Evolutionary conservation across 2,113 vertebrate genomes (phyloP).

Genomic region (Ochotona curzoniae): DNA sequence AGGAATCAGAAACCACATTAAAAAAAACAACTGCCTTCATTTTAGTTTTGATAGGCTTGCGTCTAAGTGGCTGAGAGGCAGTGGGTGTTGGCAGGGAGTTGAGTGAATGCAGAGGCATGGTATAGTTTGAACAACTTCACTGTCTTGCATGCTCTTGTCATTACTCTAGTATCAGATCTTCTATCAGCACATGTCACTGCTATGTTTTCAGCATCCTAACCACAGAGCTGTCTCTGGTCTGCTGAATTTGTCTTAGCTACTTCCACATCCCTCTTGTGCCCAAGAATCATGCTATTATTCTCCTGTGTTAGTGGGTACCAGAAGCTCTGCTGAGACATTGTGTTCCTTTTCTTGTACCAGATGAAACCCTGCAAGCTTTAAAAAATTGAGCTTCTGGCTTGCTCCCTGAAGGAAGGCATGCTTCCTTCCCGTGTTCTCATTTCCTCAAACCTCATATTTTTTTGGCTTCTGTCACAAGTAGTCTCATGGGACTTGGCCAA

Average conservation of each 20-base stretch:
- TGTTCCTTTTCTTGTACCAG: neutral
- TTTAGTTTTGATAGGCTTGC: constrained; percentile 26
- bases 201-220: neutral
- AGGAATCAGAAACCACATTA: neutral
- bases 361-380: neutral
- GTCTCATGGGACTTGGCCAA: neutral
- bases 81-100: neutral
- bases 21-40: neutral
- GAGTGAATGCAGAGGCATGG: neutral
- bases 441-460: neutral
- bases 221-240: neutral
- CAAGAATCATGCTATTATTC: neutral
- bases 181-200: neutral
- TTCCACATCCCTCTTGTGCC: neutral
- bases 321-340: neutral
- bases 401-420: neutral
- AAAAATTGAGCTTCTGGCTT: neutral
- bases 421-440: neutral
- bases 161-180: neutral
- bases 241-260: constrained; percentile 5
- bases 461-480: neutral
- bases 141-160: neutral
- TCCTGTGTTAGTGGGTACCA: neutral
- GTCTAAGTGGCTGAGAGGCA: neutral
- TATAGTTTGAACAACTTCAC: neutral